Conservation (phyloP, 2,797 vertebrate species). For the Pseudochaenichthys georgianus region DNA sequence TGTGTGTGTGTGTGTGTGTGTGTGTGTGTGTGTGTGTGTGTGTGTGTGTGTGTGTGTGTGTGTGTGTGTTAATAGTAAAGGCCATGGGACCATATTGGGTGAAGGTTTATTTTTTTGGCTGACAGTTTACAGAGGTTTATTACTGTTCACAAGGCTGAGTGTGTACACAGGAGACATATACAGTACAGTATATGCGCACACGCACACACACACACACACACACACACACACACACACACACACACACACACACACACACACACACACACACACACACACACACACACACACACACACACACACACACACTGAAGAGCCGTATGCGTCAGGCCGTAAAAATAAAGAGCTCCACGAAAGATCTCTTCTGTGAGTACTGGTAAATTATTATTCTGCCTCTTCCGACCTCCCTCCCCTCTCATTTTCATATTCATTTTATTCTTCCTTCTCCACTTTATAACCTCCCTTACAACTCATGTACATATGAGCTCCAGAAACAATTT, state of each 20-base stretch:
- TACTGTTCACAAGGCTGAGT: conserved; percentile 56
- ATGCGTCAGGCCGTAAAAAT: conserved; percentile 68
- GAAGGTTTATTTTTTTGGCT: conserved; percentile 66
- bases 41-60: conserved; percentile 22
- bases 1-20: background rate
- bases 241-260: background rate
- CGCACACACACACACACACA: conserved; percentile 1
- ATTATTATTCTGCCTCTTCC: conserved; percentile 66
- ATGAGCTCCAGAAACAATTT: background rate
- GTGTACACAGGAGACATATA: conserved; percentile 55
- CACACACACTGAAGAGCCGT: conserved; percentile 39
- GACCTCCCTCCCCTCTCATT: conserved; percentile 19
- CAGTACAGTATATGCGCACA: conserved; percentile 16
- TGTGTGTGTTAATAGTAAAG: conserved; percentile 37
- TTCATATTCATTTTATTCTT: conserved; percentile 35
- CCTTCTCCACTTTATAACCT: conserved; percentile 10
- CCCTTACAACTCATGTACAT: conserved; percentile 19
- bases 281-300: background rate
- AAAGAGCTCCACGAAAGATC: conserved; percentile 67
- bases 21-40: conserved; percentile 15
- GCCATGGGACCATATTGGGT: conserved; percentile 25
- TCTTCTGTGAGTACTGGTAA: conserved; percentile 51
- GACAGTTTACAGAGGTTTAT: conserved; percentile 73
- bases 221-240: conserved; percentile 12
- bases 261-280: background rate